A percentile compares a stretch with the other conserved stretches of the same genome.
These are phyloP conservation scores for Drosophila melanosoma DNA, from an alignment of 2,888 invertebrate species.

Conservation along the genomic window DNA sequence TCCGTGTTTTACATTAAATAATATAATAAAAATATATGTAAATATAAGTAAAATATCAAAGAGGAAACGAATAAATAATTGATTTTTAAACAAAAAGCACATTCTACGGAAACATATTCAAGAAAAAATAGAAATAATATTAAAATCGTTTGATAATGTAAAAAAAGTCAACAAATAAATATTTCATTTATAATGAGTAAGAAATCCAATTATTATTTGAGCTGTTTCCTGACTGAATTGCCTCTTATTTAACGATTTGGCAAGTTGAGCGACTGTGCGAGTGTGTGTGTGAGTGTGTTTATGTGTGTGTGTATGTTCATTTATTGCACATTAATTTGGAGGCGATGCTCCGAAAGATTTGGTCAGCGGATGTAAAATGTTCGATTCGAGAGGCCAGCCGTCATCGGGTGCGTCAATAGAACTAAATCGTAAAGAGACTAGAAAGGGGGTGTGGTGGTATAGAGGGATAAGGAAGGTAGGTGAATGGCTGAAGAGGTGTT, in stretches of 20 bases:
- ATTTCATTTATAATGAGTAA: neutral
- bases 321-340: slow-evolving; percentile 9
- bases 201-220: neutral
- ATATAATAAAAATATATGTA: neutral
- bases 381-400: slow-evolving; percentile 5
- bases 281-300: neutral
- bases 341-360: slow-evolving; percentile 7
- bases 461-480: neutral
- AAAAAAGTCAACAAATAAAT: neutral
- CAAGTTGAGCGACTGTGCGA: neutral
- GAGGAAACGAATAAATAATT: neutral
- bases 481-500: neutral
- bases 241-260: neutral
- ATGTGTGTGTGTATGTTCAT: neutral
- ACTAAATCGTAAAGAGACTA: neutral
- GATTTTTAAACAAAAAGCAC: neutral
- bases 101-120: neutral
- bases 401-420: slow-evolving; percentile 41
- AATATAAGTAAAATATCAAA: neutral
- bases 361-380: slow-evolving; percentile 43
- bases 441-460: neutral
- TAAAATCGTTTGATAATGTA: neutral
- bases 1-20: neutral
- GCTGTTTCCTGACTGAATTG: slow-evolving; percentile 1
- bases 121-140: neutral